Conservation (phyloP, 2,113 vertebrate genomes). For the Larimichthys crocea region DNA sequence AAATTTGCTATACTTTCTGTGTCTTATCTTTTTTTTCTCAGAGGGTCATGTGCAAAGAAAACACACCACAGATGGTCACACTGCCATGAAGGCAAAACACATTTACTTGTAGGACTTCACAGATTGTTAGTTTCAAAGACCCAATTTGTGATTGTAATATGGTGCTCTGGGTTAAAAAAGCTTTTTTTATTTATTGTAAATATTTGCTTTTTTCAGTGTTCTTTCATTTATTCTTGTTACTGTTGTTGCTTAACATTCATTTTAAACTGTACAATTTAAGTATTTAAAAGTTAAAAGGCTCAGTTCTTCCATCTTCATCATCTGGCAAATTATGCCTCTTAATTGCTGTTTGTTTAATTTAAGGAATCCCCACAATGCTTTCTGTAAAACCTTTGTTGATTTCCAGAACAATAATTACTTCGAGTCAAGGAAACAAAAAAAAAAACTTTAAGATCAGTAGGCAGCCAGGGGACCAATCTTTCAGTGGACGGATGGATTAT, state of each 20-base stretch:
- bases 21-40: neutral
- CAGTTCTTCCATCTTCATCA: neutral
- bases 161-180: conserved; percentile 4
- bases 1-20: conserved; percentile 13
- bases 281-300: conserved; percentile 11
- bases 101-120: conserved; percentile 20
- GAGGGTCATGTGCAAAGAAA: neutral
- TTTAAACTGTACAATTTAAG: neutral
- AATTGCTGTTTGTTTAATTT: neutral
- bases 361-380: conserved; percentile 22
- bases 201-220: neutral
- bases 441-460: conserved; percentile 33
- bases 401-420: conserved; percentile 31
- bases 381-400: conserved; percentile 24
- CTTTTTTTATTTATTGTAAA: conserved; percentile 7
- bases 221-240: neutral
- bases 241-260: neutral
- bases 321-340: neutral
- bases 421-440: conserved; percentile 37
- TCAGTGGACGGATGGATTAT: conserved; percentile 27
- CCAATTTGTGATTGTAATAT: conserved; percentile 28
- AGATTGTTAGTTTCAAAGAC: conserved; percentile 17
- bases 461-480: conserved; percentile 28
- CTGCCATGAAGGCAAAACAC: conserved; percentile 19
- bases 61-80: conserved; percentile 40